Evolutionary conservation across 2,888 invertebrate genomes (phyloP).

Genomic region (Macrophya annulata): DNA sequence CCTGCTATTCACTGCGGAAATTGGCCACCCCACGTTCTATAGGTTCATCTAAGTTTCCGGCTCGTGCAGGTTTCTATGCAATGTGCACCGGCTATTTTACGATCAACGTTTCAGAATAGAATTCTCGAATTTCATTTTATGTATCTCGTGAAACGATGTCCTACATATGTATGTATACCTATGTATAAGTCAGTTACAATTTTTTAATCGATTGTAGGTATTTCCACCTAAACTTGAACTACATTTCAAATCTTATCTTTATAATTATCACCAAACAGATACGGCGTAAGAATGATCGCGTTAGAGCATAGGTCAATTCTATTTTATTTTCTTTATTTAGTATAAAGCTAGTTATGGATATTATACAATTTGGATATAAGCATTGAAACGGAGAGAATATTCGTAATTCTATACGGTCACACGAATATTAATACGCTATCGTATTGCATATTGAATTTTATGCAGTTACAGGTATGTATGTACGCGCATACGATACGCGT

Average conservation of each 20-base stretch:
- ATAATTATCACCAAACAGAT: background rate
- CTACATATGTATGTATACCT: background rate
- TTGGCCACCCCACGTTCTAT: constrained; percentile 67
- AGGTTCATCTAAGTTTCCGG: constrained; percentile 71
- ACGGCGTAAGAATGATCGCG: background rate
- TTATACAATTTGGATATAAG: background rate
- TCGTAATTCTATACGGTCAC: constrained; percentile 7
- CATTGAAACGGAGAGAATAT: background rate
- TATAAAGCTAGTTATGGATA: background rate
- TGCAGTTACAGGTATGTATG: no score
- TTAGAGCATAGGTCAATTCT: background rate
- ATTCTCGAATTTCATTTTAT: constrained; percentile 3
- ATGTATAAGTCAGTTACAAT: background rate
- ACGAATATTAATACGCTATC: constrained; percentile 14
- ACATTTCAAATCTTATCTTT: constrained; percentile 30
- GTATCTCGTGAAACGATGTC: background rate
- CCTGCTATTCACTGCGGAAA: constrained; percentile 63
- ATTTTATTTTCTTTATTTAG: background rate
- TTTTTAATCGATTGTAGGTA: background rate
- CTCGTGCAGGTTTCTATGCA: constrained; percentile 62
- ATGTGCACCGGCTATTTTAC: background rate
- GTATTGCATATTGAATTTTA: background rate
- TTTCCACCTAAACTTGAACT: background rate
- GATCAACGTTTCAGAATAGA: constrained; percentile 12
- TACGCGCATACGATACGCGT: constrained; percentile 7